phyloP scores from a whole-genome alignment of 1,140 invertebrate species.

The Tribolium castaneum region DNA sequence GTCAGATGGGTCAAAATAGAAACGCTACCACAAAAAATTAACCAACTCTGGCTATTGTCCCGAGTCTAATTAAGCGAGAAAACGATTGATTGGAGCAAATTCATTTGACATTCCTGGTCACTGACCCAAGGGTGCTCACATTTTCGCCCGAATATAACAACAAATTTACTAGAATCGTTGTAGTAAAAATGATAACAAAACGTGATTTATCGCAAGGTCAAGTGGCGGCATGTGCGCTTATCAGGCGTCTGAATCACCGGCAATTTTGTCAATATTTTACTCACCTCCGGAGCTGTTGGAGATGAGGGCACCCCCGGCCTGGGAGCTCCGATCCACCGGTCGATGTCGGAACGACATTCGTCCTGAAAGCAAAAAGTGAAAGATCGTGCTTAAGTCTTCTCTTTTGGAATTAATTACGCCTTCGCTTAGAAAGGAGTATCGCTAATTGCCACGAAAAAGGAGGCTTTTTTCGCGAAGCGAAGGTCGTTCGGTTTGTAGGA shows the following conservation, averaged over 20 bases:
- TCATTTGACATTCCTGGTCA: too few species aligned
- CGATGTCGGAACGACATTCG: constrained; percentile 62
- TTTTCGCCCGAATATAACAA: neutral
- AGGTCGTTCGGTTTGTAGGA: constrained; percentile 2
- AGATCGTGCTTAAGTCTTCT: neutral
- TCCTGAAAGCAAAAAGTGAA: constrained; percentile 58
- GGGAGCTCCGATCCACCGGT: constrained; percentile 62
- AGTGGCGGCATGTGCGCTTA: neutral
- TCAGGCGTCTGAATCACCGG: neutral
- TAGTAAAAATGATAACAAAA: neutral
- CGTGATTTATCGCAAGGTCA: neutral
- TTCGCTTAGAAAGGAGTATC: constrained; percentile 20
- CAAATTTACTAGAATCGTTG: too few species aligned
- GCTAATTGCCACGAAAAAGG: constrained; percentile 15
- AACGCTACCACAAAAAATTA: neutral
- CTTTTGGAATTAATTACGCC: constrained; percentile 21
- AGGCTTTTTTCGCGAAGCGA: neutral
- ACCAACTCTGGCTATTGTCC: neutral
- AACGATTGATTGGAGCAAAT: too few species aligned
- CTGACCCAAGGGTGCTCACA: too few species aligned
- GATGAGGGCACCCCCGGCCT: constrained; percentile 60
- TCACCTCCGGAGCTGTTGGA: constrained; percentile 62
- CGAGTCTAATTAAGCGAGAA: too few species aligned
- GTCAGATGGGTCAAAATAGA: neutral
- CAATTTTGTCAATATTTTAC: neutral